Conservation (phyloP, 2,797 vertebrate species). For the Pristis pectinata region DNA sequence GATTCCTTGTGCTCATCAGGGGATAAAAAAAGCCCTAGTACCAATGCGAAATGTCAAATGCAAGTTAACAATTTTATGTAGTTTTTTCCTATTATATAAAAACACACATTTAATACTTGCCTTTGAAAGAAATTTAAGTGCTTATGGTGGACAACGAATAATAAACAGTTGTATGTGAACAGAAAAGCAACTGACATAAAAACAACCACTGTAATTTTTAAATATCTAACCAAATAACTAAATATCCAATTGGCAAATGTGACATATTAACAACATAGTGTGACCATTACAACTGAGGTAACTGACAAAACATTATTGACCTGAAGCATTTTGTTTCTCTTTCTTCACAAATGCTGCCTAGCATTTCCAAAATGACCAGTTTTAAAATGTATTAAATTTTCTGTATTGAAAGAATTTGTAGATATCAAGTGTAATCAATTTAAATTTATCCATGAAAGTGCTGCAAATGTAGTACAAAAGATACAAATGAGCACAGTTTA, state of each 20-base stretch:
- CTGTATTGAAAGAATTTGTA: background rate
- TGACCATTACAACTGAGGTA: background rate
- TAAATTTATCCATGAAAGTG: too few species aligned
- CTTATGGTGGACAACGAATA: background rate
- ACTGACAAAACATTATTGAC: too few species aligned
- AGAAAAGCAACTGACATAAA: background rate
- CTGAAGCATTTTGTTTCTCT: too few species aligned
- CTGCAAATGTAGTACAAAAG: too few species aligned
- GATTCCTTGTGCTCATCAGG: background rate
- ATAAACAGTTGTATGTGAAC: background rate
- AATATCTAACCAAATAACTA: background rate
- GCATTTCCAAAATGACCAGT: too few species aligned
- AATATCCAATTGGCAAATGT: background rate
- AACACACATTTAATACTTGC: background rate
- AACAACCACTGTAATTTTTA: too few species aligned
- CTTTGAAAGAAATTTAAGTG: background rate
- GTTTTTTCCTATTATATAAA: background rate
- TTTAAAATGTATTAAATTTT: too few species aligned
- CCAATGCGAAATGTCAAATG: background rate
- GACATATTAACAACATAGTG: background rate
- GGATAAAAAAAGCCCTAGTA: background rate
- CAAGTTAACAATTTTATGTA: background rate
- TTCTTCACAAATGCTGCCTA: too few species aligned
- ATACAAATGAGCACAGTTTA: too few species aligned
- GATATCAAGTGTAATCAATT: background rate